Percentiles rank a stretch among this genome's conserved stretches.
These are phyloP conservation scores for Sorex fumeus DNA, from an alignment of 2,113 vertebrate species.

Conservation along the genomic window DNA sequence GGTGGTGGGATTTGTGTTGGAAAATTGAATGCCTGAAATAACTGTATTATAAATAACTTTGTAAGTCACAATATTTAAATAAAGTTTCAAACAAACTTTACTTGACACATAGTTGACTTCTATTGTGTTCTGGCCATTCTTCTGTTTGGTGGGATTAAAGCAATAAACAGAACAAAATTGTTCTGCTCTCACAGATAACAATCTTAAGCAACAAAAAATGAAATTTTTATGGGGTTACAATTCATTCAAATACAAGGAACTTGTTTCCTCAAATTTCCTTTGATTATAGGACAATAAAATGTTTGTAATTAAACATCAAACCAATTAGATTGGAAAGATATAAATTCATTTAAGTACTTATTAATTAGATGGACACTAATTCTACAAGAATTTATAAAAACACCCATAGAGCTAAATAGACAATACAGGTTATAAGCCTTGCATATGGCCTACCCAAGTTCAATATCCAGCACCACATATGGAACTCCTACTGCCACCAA, in stretches of 20 bases:
- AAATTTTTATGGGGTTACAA: conserved; percentile 31
- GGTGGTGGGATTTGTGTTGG: too few relatives aligned
- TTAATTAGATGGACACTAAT: conserved; percentile 36
- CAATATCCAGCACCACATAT: too few relatives aligned
- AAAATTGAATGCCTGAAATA: too few relatives aligned
- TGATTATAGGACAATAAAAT: neutral
- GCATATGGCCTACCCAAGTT: too few relatives aligned
- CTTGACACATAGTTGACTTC: conserved; percentile 1
- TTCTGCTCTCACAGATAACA: neutral
- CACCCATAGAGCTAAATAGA: too few relatives aligned
- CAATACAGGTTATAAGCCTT: too few relatives aligned
- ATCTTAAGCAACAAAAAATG: conserved; percentile 43
- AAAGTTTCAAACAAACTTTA: neutral
- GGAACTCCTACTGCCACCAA: too few relatives aligned
- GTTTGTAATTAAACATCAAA: neutral
- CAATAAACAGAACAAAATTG: neutral
- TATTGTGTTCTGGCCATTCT: conserved; percentile 9
- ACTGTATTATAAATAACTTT: too few relatives aligned
- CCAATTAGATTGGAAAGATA: neutral
- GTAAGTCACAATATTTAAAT: too few relatives aligned
- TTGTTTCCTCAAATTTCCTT: conserved; percentile 19
- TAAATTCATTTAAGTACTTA: conserved; percentile 35
- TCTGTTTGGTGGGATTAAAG: conserved; percentile 23
- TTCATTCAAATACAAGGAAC: conserved; percentile 18
- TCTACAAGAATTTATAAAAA: conserved; percentile 38